A percentile compares a stretch with the other conserved stretches of the same genome.
Conservation (phyloP, 2,113 vertebrate species). For the Brachypodius melanocephalos region DNA sequence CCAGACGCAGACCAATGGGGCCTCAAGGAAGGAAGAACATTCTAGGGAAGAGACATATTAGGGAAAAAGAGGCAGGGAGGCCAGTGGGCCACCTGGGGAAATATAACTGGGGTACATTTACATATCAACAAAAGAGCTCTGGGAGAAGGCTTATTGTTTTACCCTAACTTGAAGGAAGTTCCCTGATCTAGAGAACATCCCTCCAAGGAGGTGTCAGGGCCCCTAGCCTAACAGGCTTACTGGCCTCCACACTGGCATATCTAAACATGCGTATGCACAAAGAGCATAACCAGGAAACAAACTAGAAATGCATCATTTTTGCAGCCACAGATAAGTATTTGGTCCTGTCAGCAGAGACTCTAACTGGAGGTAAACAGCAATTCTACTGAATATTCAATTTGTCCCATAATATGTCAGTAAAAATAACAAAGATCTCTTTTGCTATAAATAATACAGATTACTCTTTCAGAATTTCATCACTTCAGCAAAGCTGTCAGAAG, state of each 20-base stretch:
- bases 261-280: not conserved
- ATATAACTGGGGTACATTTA: not conserved
- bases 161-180: no score
- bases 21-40: not conserved
- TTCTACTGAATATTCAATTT: conserved; percentile 39
- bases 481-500: not conserved
- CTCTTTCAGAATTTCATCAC: conserved; percentile 22
- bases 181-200: no score
- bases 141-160: not conserved
- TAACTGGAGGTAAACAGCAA: conserved; percentile 48
- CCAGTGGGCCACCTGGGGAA: not conserved
- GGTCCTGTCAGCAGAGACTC: not conserved
- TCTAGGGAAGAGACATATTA: not conserved
- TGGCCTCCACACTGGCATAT: not conserved
- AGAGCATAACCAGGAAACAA: not conserved
- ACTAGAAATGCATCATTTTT: not conserved
- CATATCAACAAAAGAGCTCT: not conserved
- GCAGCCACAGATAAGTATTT: not conserved
- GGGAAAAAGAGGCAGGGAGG: not conserved
- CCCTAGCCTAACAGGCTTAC: no score
- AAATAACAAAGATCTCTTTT: conserved; percentile 30
- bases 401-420: not conserved
- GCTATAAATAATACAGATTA: conserved; percentile 45
- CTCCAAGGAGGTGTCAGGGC: no score
- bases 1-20: not conserved